These are phyloP conservation scores for Chrysina gloriosa DNA, from an alignment of 2,888 invertebrate species.

Conservation along the genomic window DNA sequence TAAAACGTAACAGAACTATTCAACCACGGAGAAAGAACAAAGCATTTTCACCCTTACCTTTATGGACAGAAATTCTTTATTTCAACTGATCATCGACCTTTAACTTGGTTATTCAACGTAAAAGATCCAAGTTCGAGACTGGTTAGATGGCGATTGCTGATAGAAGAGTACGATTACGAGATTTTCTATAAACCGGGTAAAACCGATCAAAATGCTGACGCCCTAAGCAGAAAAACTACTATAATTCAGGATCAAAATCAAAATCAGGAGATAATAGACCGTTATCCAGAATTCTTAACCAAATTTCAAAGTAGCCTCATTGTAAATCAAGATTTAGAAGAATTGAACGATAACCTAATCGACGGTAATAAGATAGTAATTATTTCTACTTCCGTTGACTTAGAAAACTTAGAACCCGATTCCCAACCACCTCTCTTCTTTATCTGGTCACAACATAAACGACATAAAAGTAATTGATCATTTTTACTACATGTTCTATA, in stretches of 20 bases:
- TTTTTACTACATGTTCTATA: not conserved
- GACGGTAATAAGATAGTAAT: not conserved
- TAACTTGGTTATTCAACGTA: constrained; percentile 56
- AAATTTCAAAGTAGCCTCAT: not conserved
- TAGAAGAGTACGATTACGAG: constrained; percentile 57
- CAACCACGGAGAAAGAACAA: constrained; percentile 58
- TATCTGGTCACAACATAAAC: not conserved
- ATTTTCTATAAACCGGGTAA: constrained; percentile 55
- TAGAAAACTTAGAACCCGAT: not conserved
- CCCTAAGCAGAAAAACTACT: constrained; percentile 46
- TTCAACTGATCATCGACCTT: constrained; percentile 58
- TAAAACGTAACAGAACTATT: constrained; percentile 57
- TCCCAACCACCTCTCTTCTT: not conserved
- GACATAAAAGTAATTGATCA: not conserved
- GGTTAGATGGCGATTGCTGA: constrained; percentile 53
- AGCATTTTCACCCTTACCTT: constrained; percentile 60
- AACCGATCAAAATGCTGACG: constrained; percentile 55
- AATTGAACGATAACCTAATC: not conserved
- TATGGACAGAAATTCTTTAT: constrained; percentile 58
- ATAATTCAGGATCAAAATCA: not conserved
- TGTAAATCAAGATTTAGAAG: constrained; percentile 3
- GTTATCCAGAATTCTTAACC: constrained; percentile 3
- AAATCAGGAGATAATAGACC: not conserved
- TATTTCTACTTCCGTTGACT: not conserved
- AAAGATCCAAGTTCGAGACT: constrained; percentile 55